phyloP scores from a whole-genome alignment of 1,140 invertebrate species.

The Pseudomyrmex sp. region DNA sequence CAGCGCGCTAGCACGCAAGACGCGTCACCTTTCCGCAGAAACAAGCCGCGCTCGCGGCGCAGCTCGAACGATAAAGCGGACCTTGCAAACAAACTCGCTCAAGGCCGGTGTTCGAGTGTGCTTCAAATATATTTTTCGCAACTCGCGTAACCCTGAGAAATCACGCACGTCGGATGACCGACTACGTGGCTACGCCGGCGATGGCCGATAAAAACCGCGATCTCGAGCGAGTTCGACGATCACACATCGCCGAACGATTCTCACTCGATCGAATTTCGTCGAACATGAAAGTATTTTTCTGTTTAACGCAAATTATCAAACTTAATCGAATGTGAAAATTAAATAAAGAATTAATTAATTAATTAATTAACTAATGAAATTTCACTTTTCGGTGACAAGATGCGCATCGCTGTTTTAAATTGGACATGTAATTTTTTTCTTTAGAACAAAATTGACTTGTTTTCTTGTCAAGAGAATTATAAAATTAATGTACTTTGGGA shows the following conservation, averaged over 20 bases:
- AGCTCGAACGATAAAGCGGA: constrained; percentile 74
- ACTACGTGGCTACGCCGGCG: background rate
- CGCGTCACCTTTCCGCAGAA: constrained; percentile 50
- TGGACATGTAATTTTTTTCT: background rate
- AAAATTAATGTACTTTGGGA: no score
- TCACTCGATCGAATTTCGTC: constrained; percentile 17
- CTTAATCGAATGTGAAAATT: background rate
- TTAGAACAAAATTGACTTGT: background rate
- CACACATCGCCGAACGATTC: constrained; percentile 21
- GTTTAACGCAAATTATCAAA: background rate
- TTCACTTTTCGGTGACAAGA: background rate
- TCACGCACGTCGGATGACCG: constrained; percentile 48
- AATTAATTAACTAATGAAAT: background rate
- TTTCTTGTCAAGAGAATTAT: no score
- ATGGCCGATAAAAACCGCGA: constrained; percentile 43
- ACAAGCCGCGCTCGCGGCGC: constrained; percentile 49
- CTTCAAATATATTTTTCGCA: constrained; percentile 78
- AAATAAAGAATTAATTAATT: background rate
- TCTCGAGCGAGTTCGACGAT: constrained; percentile 42
- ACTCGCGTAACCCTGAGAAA: constrained; percentile 66
- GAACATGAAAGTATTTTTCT: constrained; percentile 13
- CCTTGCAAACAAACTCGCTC: constrained; percentile 76
- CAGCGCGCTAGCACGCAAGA: constrained; percentile 3
- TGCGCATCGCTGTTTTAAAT: background rate
- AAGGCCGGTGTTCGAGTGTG: constrained; percentile 78